Conservation (phyloP, 2,113 vertebrate species). For the Arizona elegans region DNA sequence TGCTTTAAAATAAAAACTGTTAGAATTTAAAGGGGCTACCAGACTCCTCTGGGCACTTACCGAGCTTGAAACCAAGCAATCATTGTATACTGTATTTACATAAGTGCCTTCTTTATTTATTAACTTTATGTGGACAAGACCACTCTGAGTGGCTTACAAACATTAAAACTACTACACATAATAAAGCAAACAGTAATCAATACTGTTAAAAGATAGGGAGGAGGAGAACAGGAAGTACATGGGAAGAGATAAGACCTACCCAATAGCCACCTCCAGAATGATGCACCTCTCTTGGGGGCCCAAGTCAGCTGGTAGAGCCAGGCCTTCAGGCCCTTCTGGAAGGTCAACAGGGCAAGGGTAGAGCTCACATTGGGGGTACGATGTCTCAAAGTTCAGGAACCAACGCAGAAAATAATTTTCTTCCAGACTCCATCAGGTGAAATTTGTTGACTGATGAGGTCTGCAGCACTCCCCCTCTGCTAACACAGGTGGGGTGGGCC, state of each 20-base stretch:
- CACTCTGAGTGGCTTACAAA: neutral
- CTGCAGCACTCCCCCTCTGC: neutral
- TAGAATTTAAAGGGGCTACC: neutral
- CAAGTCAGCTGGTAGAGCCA: neutral
- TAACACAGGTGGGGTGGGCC: neutral
- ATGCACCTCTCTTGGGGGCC: neutral
- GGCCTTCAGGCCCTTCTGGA: neutral
- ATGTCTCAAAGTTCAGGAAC: neutral
- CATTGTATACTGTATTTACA: neutral
- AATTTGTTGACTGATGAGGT: neutral
- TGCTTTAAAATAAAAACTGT: neutral
- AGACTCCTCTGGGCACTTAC: neutral
- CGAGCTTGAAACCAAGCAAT: neutral
- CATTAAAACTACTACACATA: neutral
- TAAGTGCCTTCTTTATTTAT: neutral
- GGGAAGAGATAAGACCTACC: neutral
- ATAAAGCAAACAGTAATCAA: neutral
- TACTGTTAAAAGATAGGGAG: neutral
- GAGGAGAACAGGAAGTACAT: neutral
- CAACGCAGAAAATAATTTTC: neutral
- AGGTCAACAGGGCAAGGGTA: too few species aligned
- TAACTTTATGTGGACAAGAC: neutral
- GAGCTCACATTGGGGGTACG: neutral
- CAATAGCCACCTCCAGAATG: neutral
- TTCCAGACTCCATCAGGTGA: neutral